phyloP scores from a whole-genome alignment of 2,797 vertebrate genomes.

The Falco biarmicus region DNA sequence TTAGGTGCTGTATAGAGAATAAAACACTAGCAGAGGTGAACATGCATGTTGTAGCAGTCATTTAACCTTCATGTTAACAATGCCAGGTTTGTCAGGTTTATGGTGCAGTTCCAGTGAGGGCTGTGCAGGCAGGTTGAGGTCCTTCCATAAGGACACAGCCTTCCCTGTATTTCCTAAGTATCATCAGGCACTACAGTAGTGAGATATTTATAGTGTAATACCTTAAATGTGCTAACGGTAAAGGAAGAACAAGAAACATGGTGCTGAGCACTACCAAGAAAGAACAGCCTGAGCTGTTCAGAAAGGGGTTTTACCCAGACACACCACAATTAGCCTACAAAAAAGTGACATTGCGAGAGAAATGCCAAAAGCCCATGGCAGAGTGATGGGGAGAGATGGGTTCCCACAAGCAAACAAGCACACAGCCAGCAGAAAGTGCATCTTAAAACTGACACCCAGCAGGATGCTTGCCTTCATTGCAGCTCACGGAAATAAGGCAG shows the following conservation, averaged over 20 bases:
- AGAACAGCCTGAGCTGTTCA: not conserved
- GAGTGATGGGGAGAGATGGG: accelerated
- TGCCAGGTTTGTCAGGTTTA: not conserved
- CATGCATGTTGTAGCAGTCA: accelerated
- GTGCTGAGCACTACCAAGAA: not conserved
- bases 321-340: not conserved
- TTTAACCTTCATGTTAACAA: not conserved
- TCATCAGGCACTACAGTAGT: not conserved
- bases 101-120: not conserved
- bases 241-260: not conserved
- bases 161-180: not conserved
- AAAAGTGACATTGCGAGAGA: not conserved
- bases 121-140: not conserved
- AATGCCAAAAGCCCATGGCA: not conserved
- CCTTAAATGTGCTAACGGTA: not conserved
- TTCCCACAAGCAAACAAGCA: not conserved
- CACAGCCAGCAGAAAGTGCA: accelerated
- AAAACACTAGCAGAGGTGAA: not conserved
- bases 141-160: not conserved
- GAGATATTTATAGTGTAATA: not conserved
- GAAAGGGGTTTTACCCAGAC: not conserved
- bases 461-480: not conserved
- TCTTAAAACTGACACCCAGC: not conserved
- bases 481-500: not conserved
- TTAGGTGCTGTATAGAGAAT: not conserved